Evolutionary conservation across 2,113 vertebrate genomes (phyloP).

Genomic region (Crypturellus undulatus): DNA sequence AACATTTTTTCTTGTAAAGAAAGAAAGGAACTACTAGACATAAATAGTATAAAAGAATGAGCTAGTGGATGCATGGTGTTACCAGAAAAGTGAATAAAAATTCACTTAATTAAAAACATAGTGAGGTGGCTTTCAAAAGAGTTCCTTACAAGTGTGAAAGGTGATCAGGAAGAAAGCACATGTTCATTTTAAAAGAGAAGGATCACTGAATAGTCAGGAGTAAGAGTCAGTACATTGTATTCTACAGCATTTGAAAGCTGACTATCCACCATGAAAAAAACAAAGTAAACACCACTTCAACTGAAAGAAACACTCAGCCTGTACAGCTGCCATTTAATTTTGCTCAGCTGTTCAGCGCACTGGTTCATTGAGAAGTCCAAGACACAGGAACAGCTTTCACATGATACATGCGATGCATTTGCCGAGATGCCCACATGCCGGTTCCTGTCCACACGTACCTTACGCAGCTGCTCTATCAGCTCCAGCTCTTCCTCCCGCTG

Average conservation of each 20-base stretch:
- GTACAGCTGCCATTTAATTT: not conserved
- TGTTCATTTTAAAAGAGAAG: not conserved
- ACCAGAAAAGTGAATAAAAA: not conserved
- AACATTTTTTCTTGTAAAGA: not conserved
- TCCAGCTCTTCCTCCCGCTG: constrained; percentile 80
- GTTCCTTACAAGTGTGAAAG: not conserved
- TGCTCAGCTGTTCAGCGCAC: accelerated
- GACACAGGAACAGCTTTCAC: not conserved
- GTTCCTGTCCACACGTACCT: constrained; percentile 76
- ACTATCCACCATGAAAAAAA: not conserved
- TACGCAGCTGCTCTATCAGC: constrained; percentile 90
- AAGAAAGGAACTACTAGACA: not conserved
- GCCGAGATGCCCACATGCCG: accelerated
- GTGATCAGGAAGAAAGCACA: not conserved
- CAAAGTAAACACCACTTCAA: not conserved
- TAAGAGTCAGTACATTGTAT: not conserved
- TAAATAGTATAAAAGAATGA: not conserved
- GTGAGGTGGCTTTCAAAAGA: not conserved
- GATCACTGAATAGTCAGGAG: not conserved
- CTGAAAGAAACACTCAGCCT: not conserved
- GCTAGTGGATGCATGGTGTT: not conserved
- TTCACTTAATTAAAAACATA: not conserved
- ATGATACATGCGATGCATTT: accelerated
- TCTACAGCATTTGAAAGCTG: not conserved
- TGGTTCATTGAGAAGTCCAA: not conserved